Evolutionary conservation across 1,140 invertebrate genomes (phyloP).

Genomic region (Ostrea denselamellosa): DNA sequence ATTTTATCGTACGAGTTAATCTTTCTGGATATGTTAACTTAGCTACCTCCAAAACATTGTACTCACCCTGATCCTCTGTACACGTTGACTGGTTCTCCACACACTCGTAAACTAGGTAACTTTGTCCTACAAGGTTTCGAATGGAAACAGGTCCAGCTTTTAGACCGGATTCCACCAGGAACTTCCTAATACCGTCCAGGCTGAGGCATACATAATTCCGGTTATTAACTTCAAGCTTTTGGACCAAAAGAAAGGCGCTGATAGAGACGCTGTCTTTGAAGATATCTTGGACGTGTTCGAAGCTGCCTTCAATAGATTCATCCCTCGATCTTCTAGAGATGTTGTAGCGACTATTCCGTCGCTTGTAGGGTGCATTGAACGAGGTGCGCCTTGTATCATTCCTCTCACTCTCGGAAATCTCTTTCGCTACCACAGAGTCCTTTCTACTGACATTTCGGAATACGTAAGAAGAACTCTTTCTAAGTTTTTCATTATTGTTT

Average conservation of each 20-base stretch:
- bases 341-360: conserved; percentile 3
- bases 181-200: not conserved
- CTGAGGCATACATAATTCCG: not conserved
- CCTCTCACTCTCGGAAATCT: not conserved
- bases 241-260: not conserved
- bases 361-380: not conserved
- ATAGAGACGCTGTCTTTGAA: not conserved
- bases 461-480: not conserved
- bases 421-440: conserved; percentile 1
- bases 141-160: not conserved
- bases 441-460: not conserved
- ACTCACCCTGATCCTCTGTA: not conserved
- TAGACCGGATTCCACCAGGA: not conserved
- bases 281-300: not conserved
- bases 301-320: not conserved
- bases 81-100: not conserved
- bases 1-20: not conserved
- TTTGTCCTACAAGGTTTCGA: not conserved
- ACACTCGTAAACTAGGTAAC: not conserved
- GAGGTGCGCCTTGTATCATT: not conserved
- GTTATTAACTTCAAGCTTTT: not conserved
- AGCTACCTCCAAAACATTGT: not conserved
- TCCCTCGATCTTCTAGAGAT: not conserved
- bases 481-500: conserved; percentile 22
- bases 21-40: not conserved